phyloP scores from a whole-genome alignment of 1,140 invertebrate species.

The Eriosoma lanigerum region DNA sequence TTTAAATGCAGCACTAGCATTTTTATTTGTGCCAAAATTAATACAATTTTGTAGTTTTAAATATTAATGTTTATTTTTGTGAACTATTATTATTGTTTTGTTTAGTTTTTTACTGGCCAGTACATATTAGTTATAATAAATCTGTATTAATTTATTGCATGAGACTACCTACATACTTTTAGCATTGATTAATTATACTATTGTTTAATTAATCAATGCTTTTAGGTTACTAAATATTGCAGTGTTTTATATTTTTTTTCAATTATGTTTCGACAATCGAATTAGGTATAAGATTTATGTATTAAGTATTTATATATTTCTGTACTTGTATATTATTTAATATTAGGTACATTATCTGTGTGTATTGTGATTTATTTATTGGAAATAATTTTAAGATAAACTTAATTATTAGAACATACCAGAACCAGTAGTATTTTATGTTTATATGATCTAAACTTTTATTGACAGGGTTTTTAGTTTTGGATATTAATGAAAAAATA shows the following conservation, averaged over 20 bases:
- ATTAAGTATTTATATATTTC: constrained; percentile 35
- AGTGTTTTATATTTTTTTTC: constrained; percentile 40
- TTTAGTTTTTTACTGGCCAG: constrained; percentile 29
- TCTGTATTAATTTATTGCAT: constrained; percentile 19
- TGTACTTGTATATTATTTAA: constrained; percentile 8
- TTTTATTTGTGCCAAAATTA: constrained; percentile 32
- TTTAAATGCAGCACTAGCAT: not conserved
- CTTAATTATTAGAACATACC: not conserved
- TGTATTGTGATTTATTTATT: constrained; percentile 45
- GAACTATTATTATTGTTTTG: constrained; percentile 7
- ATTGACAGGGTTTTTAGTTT: constrained; percentile 28
- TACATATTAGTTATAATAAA: not conserved
- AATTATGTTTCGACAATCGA: constrained; percentile 47
- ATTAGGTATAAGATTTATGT: constrained; percentile 32
- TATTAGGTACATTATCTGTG: constrained; percentile 30
- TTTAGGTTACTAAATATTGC: constrained; percentile 28
- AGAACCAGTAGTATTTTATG: constrained; percentile 15
- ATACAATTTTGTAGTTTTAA: not conserved
- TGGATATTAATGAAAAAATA: not conserved
- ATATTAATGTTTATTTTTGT: constrained; percentile 22
- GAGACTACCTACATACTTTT: not conserved
- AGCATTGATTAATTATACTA: too few species aligned
- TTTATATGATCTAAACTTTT: constrained; percentile 34
- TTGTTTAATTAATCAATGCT: too few species aligned
- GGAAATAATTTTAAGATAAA: constrained; percentile 20